These are phyloP conservation scores for Eupleurogrammus muticus DNA, from an alignment of 2,797 vertebrate species.

Conservation along the genomic window DNA sequence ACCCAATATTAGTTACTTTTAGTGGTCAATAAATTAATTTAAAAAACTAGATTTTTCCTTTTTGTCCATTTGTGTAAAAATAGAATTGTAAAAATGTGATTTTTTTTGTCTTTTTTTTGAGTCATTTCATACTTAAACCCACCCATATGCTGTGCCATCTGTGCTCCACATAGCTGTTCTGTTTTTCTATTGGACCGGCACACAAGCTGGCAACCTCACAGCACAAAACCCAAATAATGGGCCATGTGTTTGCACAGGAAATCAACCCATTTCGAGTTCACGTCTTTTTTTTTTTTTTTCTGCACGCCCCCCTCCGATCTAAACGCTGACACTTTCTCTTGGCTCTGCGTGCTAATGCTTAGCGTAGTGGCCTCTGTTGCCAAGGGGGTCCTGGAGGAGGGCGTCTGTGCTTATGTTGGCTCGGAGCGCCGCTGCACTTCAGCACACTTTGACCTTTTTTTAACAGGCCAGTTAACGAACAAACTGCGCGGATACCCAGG, in stretches of 20 bases:
- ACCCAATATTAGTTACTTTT: slow-evolving; percentile 12
- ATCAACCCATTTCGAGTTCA: slow-evolving; percentile 64
- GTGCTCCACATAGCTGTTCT: slow-evolving; percentile 66
- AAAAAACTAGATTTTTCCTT: slow-evolving; percentile 1
- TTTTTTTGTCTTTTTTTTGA: slow-evolving; percentile 25
- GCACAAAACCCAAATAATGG: slow-evolving; percentile 60
- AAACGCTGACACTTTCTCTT: slow-evolving; percentile 64
- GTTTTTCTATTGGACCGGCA: slow-evolving; percentile 62
- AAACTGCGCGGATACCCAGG: slow-evolving; percentile 62
- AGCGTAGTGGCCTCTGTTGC: slow-evolving; percentile 51
- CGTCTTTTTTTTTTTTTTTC: too few relatives aligned
- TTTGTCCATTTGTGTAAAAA: slow-evolving; percentile 10
- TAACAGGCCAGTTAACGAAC: slow-evolving; percentile 57
- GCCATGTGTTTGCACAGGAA: slow-evolving; percentile 62
- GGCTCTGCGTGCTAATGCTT: slow-evolving; percentile 57
- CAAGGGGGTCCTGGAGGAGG: slow-evolving; percentile 51
- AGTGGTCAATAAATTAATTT: slow-evolving; percentile 21
- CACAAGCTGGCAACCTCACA: slow-evolving; percentile 66
- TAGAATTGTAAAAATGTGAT: slow-evolving; percentile 46
- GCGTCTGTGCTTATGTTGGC: slow-evolving; percentile 67
- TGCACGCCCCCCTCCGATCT: slow-evolving; percentile 45
- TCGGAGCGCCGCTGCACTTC: slow-evolving; percentile 22
- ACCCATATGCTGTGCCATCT: slow-evolving; percentile 74
- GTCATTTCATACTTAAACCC: slow-evolving; percentile 60
- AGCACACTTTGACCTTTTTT: slow-evolving; percentile 63